Percentiles rank a stretch among this genome's conserved stretches.
These are phyloP conservation scores for Stramonita haemastoma DNA, from an alignment of 2,888 invertebrate species.

Conservation along the genomic window DNA sequence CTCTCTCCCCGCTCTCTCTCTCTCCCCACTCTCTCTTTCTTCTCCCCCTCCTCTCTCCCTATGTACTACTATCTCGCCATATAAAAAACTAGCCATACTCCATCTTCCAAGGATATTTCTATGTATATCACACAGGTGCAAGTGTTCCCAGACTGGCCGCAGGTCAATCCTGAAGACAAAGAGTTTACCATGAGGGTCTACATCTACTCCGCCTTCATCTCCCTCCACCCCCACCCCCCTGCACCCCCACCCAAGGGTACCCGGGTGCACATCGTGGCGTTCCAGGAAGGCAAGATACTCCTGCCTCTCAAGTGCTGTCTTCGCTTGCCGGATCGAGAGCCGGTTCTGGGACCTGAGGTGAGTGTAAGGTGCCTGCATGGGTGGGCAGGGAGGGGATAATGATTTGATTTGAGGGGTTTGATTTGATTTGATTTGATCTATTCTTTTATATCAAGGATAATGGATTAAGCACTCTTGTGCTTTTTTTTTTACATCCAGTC, in stretches of 20 bases:
- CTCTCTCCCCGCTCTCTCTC: too few species aligned
- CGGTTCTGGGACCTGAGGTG: not conserved
- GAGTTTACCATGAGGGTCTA: not conserved
- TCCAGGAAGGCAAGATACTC: not conserved
- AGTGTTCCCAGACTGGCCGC: not conserved
- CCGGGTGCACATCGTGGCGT: not conserved
- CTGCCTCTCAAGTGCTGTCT: not conserved
- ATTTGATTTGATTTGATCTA: too few species aligned
- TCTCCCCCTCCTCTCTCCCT: too few species aligned
- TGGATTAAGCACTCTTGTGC: too few species aligned
- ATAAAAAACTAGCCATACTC: too few species aligned
- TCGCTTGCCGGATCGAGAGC: not conserved
- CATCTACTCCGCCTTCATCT: not conserved
- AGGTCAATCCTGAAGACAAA: not conserved
- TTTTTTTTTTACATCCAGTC: too few species aligned
- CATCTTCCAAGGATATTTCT: too few species aligned
- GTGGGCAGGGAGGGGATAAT: not conserved
- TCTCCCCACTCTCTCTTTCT: too few species aligned
- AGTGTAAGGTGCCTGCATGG: not conserved
- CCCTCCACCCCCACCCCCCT: not conserved
- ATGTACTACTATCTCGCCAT: too few species aligned
- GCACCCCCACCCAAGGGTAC: too few species aligned
- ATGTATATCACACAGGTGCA: not conserved
- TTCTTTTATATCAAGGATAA: too few species aligned
- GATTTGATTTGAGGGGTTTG: too few species aligned